phyloP scores from a whole-genome alignment of 2,888 invertebrate genomes.

The Acleris emargana region DNA sequence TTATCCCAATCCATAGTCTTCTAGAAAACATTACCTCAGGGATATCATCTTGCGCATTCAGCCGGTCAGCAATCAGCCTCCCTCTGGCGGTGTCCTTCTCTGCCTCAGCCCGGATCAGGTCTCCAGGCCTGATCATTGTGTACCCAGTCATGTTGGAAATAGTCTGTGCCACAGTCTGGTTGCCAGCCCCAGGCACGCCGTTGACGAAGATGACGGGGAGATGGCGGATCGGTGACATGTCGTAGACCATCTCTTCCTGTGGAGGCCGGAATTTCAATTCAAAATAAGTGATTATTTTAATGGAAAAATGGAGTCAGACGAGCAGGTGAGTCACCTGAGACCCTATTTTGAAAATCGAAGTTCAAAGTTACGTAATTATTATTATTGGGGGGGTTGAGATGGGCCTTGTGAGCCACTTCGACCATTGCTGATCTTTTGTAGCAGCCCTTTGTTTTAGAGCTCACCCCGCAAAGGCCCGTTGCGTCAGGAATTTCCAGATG shows the following conservation, averaged over 20 bases:
- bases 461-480: too few relatives aligned
- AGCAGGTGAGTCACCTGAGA: too few relatives aligned
- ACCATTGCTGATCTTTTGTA: too few relatives aligned
- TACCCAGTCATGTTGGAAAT: conserved; percentile 76
- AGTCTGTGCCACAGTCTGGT: conserved; percentile 76
- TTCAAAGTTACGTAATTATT: too few relatives aligned
- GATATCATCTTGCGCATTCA: conserved; percentile 70
- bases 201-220: conserved; percentile 79
- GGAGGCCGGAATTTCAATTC: too few relatives aligned
- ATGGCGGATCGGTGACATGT: conserved; percentile 75
- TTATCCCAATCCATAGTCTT: neutral
- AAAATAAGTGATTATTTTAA: too few relatives aligned
- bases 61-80: conserved; percentile 71
- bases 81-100: conserved; percentile 78
- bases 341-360: too few relatives aligned
- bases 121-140: conserved; percentile 75
- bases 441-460: too few relatives aligned
- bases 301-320: too few relatives aligned
- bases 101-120: conserved; percentile 75
- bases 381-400: too few relatives aligned
- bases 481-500: too few relatives aligned
- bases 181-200: conserved; percentile 79
- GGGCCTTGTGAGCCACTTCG: too few relatives aligned
- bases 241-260: conserved; percentile 61
- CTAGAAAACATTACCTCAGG: conserved; percentile 60